A percentile compares a stretch with the other conserved stretches of the same genome.
These are phyloP conservation scores for Cydia pomonella DNA, from an alignment of 1,140 invertebrate genomes.

Conservation along the genomic window DNA sequence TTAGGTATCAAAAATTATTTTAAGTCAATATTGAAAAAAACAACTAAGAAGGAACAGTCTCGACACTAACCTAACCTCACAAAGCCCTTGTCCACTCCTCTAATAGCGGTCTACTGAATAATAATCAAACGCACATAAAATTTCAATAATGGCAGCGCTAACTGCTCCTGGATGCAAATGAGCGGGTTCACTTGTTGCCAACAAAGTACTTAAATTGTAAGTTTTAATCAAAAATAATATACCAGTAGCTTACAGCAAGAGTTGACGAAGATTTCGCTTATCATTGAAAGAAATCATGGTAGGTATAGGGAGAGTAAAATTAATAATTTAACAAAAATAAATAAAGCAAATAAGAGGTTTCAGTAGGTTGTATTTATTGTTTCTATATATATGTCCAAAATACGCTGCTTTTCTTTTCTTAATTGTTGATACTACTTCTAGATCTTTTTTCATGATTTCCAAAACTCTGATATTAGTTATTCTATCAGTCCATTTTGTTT, in stretches of 20 bases:
- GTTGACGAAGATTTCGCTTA: not conserved
- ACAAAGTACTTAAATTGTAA: conserved; percentile 24
- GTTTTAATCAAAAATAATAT: conserved; percentile 1
- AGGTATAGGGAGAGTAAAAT: too few relatives aligned
- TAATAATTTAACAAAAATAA: too few relatives aligned
- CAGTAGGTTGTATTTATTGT: too few relatives aligned
- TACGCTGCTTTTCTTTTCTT: too few relatives aligned
- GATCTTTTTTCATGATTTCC: too few relatives aligned
- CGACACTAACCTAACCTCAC: conserved; percentile 43
- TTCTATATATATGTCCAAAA: too few relatives aligned
- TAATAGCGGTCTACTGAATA: conserved; percentile 78
- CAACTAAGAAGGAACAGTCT: conserved; percentile 38
- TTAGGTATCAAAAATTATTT: too few relatives aligned
- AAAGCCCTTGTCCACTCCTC: conserved; percentile 67
- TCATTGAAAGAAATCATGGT: not conserved
- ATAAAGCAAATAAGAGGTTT: not conserved
- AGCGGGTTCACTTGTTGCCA: conserved; percentile 25
- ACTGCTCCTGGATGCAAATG: conserved; percentile 71
- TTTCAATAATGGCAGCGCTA: conserved; percentile 74
- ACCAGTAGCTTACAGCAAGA: not conserved
- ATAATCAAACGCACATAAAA: conserved; percentile 79
- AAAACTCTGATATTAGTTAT: too few relatives aligned
- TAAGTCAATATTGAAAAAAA: too few relatives aligned
- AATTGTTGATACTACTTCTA: too few relatives aligned
- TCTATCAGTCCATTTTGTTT: too few relatives aligned